Conservation (phyloP, 2,797 vertebrate species). For the Selene dorsalis region DNA sequence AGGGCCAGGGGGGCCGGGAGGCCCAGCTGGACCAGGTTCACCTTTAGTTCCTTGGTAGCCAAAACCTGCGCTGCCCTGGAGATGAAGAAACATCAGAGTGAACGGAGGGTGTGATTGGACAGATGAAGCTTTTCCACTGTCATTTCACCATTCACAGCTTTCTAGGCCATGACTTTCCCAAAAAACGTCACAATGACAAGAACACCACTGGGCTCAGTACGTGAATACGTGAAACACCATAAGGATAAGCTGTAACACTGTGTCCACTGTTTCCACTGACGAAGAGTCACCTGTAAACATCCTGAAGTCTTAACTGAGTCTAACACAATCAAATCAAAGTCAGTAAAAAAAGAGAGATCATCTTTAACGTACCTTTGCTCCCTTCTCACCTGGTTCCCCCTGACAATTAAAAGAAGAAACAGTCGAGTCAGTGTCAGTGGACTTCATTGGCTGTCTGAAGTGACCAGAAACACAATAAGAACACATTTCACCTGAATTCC, state of each 20-base stretch:
- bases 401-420: slow-evolving; percentile 62
- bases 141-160: background rate
- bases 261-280: background rate
- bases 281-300: background rate
- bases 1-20: slow-evolving; percentile 80
- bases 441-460: background rate
- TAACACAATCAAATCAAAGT: background rate
- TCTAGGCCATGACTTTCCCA: background rate
- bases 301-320: background rate
- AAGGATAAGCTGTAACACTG: background rate
- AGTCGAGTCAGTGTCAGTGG: background rate
- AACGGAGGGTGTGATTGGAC: background rate
- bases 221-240: background rate
- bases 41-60: slow-evolving; percentile 90
- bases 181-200: background rate
- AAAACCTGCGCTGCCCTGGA: slow-evolving; percentile 89
- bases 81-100: slow-evolving; percentile 8
- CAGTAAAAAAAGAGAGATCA: background rate
- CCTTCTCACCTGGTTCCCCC: slow-evolving; percentile 89
- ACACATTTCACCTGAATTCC: background rate
- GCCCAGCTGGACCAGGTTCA: slow-evolving; percentile 83
- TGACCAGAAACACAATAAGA: background rate
- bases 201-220: background rate
- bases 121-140: background rate
- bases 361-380: slow-evolving; percentile 83